Conservation (phyloP, 2,113 vertebrate genomes). For the Lontra canadensis region DNA sequence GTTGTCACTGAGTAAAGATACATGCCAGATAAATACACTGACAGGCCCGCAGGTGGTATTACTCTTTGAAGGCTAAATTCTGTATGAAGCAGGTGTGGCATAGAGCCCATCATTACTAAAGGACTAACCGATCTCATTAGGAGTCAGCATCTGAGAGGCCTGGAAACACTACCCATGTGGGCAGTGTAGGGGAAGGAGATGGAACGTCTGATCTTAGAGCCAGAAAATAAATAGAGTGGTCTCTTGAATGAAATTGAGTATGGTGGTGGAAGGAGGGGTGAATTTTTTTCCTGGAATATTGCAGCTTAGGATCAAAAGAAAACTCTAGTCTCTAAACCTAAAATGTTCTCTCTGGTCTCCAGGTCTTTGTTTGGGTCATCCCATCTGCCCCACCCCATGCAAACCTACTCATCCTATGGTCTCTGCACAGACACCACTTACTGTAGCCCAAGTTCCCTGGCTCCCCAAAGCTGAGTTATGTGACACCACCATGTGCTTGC, state of each 20-base stretch:
- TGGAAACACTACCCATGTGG: not conserved
- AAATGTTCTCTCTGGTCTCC: not conserved
- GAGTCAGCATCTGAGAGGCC: not conserved
- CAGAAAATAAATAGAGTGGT: not conserved
- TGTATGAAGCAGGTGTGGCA: not conserved
- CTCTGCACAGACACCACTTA: not conserved
- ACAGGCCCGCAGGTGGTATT: not conserved
- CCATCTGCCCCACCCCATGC: not conserved
- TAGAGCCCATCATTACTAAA: not conserved
- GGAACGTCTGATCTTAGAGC: not conserved
- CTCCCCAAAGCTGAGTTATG: not conserved
- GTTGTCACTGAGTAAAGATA: not conserved
- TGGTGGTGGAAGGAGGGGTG: accelerated
- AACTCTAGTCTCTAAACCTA: not conserved
- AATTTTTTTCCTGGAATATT: not conserved
- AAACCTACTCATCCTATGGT: not conserved
- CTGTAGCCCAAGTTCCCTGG: not conserved
- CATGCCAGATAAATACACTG: not conserved
- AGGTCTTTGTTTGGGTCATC: not conserved
- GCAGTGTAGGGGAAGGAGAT: not conserved
- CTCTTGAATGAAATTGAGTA: not conserved
- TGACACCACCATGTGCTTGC: not conserved
- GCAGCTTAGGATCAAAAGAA: not conserved
- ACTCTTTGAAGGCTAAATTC: not conserved
- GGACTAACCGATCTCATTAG: not conserved